Base-by-base conservation (phyloP, 2,113 vertebrate genomes). In the Ceuthmochares aereus region DNA sequence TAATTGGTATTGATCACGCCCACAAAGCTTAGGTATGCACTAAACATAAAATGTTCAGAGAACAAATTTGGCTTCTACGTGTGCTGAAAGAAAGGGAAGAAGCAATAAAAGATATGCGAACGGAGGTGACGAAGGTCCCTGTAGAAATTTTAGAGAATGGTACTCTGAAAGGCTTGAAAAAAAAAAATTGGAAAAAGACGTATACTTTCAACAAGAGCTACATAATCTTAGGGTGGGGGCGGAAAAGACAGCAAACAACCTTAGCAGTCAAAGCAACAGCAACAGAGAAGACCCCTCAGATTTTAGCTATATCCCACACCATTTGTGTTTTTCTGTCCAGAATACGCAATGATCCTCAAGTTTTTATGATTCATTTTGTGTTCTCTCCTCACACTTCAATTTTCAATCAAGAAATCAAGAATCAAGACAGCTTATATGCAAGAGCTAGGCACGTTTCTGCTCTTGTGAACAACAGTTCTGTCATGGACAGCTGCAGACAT, bases 1-100 rank as follows among this genome's bases (percentile, higher is more conserved):
- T 87, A 77, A 83, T 40, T 84, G 52, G 36, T 70, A 92, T 67
- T 74, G 93, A 92, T 93, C 42, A 40, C 51, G 84, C 22, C 27
- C 23, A 84, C 34, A 77, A 76, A 40, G 17, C 42, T 89, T 74
- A 74, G 60, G 87, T 66, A 66, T 3, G 19, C 63, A 64, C 45
- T 56, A 36, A 80, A 25, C 21, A 68, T 26, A 74, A 66, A 84
- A 5, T 49, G 22, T 9, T 34, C n/a, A 54, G 49, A 84, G 42
- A 21, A 10, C 14, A 82, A 72, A 29, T 75, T 20, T 63, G 49
- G 52, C 30, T 75, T 75, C 47, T 66, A 4, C 25, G 7, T 13
- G 25, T 52, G 54, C 52, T 70, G 13, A 42, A 60, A 76, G 56
- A 78, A 76, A 76, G 56, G 43, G 37, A 75, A 83, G 54, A 1